Evolutionary conservation across 2,797 vertebrate genomes (phyloP).

Genomic region (Oreochromis grahami): DNA sequence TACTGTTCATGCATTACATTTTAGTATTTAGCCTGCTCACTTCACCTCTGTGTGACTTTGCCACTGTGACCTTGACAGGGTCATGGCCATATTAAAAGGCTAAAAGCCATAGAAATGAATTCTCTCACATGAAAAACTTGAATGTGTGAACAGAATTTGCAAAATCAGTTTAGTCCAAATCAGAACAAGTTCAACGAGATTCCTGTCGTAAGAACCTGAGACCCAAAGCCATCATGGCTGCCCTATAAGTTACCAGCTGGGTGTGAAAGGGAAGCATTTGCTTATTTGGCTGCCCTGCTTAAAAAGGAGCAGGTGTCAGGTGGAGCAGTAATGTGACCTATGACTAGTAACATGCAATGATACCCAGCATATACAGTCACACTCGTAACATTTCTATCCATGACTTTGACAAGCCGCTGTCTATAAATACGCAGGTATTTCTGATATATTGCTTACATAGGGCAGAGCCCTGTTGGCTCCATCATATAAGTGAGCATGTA

Average conservation of each 20-base stretch:
- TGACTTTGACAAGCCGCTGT: constrained; percentile 4
- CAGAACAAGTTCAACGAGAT: background rate
- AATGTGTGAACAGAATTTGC: background rate
- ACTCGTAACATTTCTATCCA: background rate
- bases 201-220: background rate
- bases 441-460: constrained; percentile 50
- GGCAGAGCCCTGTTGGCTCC: background rate
- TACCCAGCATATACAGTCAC: constrained; percentile 29
- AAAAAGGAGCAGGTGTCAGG: constrained; percentile 44
- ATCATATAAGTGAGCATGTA: background rate
- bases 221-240: constrained; percentile 32
- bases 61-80: constrained; percentile 15
- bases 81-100: background rate
- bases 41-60: background rate
- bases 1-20: background rate
- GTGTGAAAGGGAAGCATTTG: background rate
- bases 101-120: background rate
- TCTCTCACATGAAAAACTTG: background rate
- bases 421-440: constrained; percentile 52
- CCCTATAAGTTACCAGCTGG: background rate
- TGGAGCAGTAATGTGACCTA: constrained; percentile 46
- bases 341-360: constrained; percentile 36
- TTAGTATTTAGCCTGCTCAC: background rate
- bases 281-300: background rate
- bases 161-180: background rate